Evolutionary conservation across 2,797 vertebrate species (phyloP).

Genomic region (Pseudomugil tenellus): DNA sequence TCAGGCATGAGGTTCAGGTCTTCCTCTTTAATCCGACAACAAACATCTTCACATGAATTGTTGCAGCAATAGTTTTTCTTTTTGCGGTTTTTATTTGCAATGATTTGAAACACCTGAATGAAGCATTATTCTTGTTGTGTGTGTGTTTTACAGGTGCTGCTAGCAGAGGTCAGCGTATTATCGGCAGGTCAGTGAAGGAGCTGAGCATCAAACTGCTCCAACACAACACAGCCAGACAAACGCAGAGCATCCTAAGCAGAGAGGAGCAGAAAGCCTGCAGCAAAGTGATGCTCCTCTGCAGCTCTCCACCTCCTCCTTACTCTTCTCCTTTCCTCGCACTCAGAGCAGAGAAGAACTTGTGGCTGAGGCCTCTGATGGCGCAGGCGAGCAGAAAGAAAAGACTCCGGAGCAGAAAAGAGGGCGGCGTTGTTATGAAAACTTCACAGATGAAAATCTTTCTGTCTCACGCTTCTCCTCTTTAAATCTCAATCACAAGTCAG

Average conservation of each 20-base stretch:
- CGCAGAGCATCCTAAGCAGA: constrained; percentile 20
- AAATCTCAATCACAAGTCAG: constrained; percentile 22
- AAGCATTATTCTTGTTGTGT: constrained; percentile 45
- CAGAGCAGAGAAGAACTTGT: constrained; percentile 49
- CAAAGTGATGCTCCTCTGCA: constrained; percentile 63
- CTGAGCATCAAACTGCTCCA: constrained; percentile 75
- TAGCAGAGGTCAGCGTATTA: constrained; percentile 50
- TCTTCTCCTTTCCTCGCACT: constrained; percentile 28
- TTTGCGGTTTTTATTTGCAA: constrained; percentile 44
- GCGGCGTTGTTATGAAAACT: constrained; percentile 13
- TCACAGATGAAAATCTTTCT: constrained; percentile 10
- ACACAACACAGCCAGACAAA: constrained; percentile 9
- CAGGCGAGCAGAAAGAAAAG: constrained; percentile 18
- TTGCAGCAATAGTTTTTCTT: constrained; percentile 1
- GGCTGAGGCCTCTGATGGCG: constrained; percentile 42
- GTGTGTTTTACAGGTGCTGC: constrained; percentile 72
- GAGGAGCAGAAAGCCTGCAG: constrained; percentile 52
- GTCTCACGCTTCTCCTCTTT: neutral
- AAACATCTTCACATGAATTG: constrained; percentile 42
- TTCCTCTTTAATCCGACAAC: constrained; percentile 30
- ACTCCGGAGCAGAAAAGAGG: constrained; percentile 11
- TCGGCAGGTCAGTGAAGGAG: constrained; percentile 63
- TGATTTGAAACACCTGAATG: constrained; percentile 49
- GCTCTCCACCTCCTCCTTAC: constrained; percentile 59
- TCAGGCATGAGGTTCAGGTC: constrained; percentile 42